phyloP scores from a whole-genome alignment of 1,140 invertebrate species.

The Drosophila pseudoananassae region DNA sequence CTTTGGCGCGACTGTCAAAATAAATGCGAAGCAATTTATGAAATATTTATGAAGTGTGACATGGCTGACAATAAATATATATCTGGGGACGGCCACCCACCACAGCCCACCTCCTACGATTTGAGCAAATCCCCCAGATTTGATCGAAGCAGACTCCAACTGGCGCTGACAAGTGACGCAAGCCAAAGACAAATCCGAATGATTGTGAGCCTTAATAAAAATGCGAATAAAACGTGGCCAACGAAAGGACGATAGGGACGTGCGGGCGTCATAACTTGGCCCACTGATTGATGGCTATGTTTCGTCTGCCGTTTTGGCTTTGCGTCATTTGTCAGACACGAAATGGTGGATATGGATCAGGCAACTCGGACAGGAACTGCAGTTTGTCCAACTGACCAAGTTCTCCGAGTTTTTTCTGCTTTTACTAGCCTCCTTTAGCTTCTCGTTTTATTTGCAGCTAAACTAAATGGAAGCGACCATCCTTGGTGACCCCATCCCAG shows the following conservation, averaged over 20 bases:
- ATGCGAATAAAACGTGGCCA: conserved; percentile 34
- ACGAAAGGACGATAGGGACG: conserved; percentile 14
- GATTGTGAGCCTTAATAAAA: conserved; percentile 31
- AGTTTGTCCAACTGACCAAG: conserved; percentile 71
- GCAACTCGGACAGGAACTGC: conserved; percentile 44
- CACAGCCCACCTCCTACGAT: not conserved
- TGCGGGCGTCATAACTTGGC: conserved; percentile 70
- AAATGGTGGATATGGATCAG: not conserved
- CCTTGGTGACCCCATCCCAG: conserved; percentile 30
- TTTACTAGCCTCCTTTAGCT: conserved; percentile 8
- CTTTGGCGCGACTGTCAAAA: conserved; percentile 65
- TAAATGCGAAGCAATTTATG: conserved; percentile 77
- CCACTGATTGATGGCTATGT: conserved; percentile 70
- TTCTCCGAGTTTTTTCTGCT: conserved; percentile 10
- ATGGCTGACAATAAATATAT: conserved; percentile 70
- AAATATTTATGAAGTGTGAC: conserved; percentile 78
- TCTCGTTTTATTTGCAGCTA: conserved; percentile 62
- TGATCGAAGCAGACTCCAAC: conserved; percentile 30
- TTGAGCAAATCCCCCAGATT: not conserved
- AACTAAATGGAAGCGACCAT: conserved; percentile 43
- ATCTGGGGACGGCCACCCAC: not conserved
- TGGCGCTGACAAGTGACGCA: conserved; percentile 62
- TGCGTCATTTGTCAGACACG: conserved; percentile 66
- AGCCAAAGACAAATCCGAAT: conserved; percentile 45
- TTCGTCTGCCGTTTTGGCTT: conserved; percentile 55